phyloP scores from a whole-genome alignment of 2,113 vertebrate species.

The Triplophysa rosa region DNA sequence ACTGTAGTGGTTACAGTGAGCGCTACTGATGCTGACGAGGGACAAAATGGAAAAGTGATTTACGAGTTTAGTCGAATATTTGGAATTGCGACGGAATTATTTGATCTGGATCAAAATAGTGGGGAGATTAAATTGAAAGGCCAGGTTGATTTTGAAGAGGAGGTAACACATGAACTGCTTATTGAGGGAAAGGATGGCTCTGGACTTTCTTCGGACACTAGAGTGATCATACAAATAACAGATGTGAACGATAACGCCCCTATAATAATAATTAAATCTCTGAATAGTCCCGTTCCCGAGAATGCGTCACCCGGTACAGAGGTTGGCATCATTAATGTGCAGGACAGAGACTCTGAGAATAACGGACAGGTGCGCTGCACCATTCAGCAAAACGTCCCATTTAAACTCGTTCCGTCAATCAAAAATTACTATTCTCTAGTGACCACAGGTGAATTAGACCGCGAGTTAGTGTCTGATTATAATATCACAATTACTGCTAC shows the following conservation, averaged over 20 bases:
- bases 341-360: conserved; percentile 72
- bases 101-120: conserved; percentile 55
- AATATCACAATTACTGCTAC: conserved; percentile 69
- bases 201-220: no score
- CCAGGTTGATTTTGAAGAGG: conserved; percentile 57
- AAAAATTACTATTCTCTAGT: conserved; percentile 72
- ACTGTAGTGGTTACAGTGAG: conserved; percentile 54
- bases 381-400: conserved; percentile 65
- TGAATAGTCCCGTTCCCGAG: not conserved
- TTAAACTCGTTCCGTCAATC: conserved; percentile 72
- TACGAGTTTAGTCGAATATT: conserved; percentile 62
- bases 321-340: conserved; percentile 74
- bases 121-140: conserved; percentile 54
- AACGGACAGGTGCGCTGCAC: conserved; percentile 71
- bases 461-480: conserved; percentile 64
- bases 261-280: not conserved
- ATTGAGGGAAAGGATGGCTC: conserved; percentile 70
- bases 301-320: not conserved
- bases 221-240: conserved; percentile 58
- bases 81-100: conserved; percentile 4
- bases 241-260: not conserved
- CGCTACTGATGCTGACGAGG: conserved; percentile 65
- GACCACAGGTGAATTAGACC: conserved; percentile 62
- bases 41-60: conserved; percentile 55
- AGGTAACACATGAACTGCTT: conserved; percentile 47